Conservation (phyloP, 2,888 invertebrate species). For the Trichacis sp. region DNA sequence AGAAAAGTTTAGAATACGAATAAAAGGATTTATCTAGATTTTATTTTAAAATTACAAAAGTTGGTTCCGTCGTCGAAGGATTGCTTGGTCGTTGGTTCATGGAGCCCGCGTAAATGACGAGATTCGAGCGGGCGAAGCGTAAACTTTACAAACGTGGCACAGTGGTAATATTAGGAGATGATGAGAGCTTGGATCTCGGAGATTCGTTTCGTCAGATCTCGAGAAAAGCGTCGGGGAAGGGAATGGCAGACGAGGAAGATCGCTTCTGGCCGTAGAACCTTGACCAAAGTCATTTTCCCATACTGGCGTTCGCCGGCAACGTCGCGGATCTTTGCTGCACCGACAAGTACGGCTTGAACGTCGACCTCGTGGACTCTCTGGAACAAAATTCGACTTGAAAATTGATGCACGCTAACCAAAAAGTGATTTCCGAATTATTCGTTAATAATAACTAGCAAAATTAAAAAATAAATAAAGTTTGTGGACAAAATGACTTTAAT, state of each 20-base stretch:
- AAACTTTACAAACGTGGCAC: slow-evolving; percentile 36
- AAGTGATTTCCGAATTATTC: background rate
- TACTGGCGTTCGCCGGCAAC: slow-evolving; percentile 85
- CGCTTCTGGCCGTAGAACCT: slow-evolving; percentile 4
- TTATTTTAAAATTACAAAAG: background rate
- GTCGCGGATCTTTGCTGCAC: slow-evolving; percentile 88
- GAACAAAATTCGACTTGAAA: slow-evolving; percentile 50
- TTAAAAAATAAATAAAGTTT: background rate
- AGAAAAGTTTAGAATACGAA: too few relatives aligned
- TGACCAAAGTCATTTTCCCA: slow-evolving; percentile 70
- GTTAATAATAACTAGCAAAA: background rate
- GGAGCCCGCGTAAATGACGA: too few relatives aligned
- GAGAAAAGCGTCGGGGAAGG: slow-evolving; percentile 11
- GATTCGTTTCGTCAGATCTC: slow-evolving; percentile 14
- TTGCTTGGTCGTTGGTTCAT: too few relatives aligned
- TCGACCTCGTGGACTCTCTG: slow-evolving; percentile 85
- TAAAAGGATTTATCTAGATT: too few relatives aligned
- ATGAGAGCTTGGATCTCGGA: slow-evolving; percentile 10
- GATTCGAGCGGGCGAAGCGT: slow-evolving; percentile 31
- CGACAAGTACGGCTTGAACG: slow-evolving; percentile 80
- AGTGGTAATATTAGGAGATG: slow-evolving; percentile 18
- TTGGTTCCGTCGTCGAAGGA: background rate
- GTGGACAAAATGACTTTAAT: too few relatives aligned
- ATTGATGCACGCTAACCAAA: too few relatives aligned
- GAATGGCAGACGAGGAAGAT: slow-evolving; percentile 13